Conservation (phyloP, 1,140 invertebrate genomes). For the Leguminivora glycinivorella region DNA sequence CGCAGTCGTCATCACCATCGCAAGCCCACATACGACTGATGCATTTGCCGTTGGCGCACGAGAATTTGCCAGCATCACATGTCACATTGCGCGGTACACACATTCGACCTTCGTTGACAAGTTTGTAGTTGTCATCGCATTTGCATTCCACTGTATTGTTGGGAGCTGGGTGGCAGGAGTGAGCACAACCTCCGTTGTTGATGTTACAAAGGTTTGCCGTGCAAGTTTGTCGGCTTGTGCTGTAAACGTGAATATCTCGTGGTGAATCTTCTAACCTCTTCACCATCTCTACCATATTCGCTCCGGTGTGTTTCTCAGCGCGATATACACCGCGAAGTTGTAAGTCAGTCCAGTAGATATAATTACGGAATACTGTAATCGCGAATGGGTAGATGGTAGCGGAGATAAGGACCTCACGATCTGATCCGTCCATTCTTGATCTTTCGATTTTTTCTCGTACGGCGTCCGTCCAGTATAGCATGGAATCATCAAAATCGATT, state of each 20-base stretch:
- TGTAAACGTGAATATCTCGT: slow-evolving; percentile 94
- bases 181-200: slow-evolving; percentile 97
- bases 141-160: slow-evolving; percentile 92
- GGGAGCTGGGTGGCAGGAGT: slow-evolving; percentile 94
- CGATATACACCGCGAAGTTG: slow-evolving; percentile 96
- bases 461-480: slow-evolving; percentile 99
- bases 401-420: slow-evolving; percentile 87
- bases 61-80: slow-evolving; percentile 94
- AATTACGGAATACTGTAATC: slow-evolving; percentile 93
- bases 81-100: slow-evolving; percentile 93
- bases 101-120: slow-evolving; percentile 96
- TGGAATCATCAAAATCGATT: slow-evolving; percentile 96
- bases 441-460: slow-evolving; percentile 98
- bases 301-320: slow-evolving; percentile 98
- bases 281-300: slow-evolving; percentile 96
- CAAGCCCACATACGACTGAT: slow-evolving; percentile 98
- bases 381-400: slow-evolving; percentile 98
- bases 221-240: slow-evolving; percentile 89
- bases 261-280: slow-evolving; percentile 94
- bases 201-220: slow-evolving; percentile 91
- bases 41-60: slow-evolving; percentile 96
- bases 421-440: slow-evolving; percentile 91
- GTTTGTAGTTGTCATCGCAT: slow-evolving; percentile 90
- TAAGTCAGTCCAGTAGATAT: slow-evolving; percentile 99
- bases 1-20: slow-evolving; percentile 97